Base-by-base conservation (phyloP, 2,888 invertebrate genomes). In the Drosophila ustulata region DNA sequence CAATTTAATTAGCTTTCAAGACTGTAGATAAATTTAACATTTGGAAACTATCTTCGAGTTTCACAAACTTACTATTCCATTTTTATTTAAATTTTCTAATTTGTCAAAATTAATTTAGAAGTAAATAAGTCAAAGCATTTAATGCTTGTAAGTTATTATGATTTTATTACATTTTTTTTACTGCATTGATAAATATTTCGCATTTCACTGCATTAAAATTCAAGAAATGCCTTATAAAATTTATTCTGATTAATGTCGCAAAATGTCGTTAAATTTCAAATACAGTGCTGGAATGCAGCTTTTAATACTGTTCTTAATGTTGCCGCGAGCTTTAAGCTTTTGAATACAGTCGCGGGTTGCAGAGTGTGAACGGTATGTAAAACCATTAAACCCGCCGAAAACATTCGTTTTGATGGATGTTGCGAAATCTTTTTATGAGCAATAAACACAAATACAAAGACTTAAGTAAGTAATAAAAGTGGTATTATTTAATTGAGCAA, bases 251-350 rank as follows among this genome's bases (percentile, higher is more conserved):
- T 30, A 30, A 28, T 32, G 18, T 32, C 9, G 11, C n/a, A 1
- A 18, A 41, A 0, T 18, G 18, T 13, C 13, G 13, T 2, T 18
- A 7, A 1, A 41, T 4, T 37, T 51, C 5, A 13, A 51, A 51
- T 51, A 37, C 13, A 26, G 3, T 13, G 5, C n/a, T 39, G 39
- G 6, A 13, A 3, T 6, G 6, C 5, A 52, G 52, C 52, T 52
- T 37, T 39, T 18, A 13, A 13, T 41, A 9, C 5, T 4, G n/a
- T 9, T 13, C 11, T 53, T n/a, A 45, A 9, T 5, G 26, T 47
- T 18, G 41, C 28, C 47, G 56, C 32, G 37, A 74, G 74, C 74
- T 76, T 66, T 11, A 47, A 65, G 71, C 71, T 76, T 76, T 57
- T 39, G 0, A 0, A 1, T 11, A 74, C 74, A 74, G 62, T 74